A percentile compares a stretch with the other conserved stretches of the same genome.
Evolutionary conservation across 2,113 vertebrate species (phyloP).

Genomic region (Coturnix japonica): DNA sequence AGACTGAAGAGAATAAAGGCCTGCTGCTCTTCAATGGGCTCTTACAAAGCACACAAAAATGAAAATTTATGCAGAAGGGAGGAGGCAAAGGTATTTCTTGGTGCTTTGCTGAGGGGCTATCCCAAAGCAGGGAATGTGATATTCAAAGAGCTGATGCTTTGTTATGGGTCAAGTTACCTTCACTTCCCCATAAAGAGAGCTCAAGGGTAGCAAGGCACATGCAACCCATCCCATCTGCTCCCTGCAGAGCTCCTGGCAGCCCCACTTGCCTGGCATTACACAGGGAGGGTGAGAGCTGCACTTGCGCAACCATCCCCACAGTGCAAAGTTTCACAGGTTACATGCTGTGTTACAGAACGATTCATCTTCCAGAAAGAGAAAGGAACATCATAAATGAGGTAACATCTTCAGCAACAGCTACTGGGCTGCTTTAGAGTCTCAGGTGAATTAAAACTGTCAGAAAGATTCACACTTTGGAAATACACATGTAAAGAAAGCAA

Average conservation of each 20-base stretch:
- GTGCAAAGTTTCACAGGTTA: not conserved
- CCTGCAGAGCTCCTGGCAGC: not conserved
- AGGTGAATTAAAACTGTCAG: not conserved
- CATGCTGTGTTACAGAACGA: not conserved
- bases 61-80: not conserved
- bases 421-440: not conserved
- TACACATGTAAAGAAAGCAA: slow-evolving; percentile 4
- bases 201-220: not conserved
- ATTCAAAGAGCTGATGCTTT: not conserved
- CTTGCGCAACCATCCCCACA: fast-evolving
- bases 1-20: not conserved
- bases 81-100: not conserved
- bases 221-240: not conserved
- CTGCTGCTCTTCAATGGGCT: not conserved
- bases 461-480: slow-evolving; percentile 4
- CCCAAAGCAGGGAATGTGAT: not conserved
- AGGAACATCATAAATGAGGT: not conserved
- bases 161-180: not conserved
- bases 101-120: not conserved
- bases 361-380: not conserved
- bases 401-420: not conserved
- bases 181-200: not conserved
- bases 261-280: not conserved
- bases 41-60: not conserved
- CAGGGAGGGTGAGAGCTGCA: not conserved